Percentiles rank a stretch among this genome's conserved stretches.
Conservation (phyloP, 2,888 invertebrate genomes). For the Trichogramma dendrolimi region DNA sequence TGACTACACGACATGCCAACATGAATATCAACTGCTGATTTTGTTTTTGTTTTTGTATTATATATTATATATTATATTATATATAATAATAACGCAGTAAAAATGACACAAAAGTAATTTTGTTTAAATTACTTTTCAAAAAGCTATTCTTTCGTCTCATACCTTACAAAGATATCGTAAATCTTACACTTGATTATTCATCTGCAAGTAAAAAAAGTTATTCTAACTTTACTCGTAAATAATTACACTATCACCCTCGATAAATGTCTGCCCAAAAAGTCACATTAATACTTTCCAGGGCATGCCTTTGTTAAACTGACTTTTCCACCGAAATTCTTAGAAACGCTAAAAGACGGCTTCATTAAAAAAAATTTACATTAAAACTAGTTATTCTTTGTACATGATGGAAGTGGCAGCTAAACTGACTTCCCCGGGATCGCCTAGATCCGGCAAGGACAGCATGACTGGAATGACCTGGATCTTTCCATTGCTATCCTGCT, state of each 20-base stretch:
- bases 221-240: not conserved
- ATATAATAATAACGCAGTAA: not conserved
- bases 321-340: not conserved
- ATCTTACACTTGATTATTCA: not conserved
- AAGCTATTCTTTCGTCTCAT: not conserved
- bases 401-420: slow-evolving; percentile 48
- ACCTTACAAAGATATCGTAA: not conserved
- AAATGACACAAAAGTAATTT: not conserved
- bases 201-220: not conserved
- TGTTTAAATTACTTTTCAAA: not conserved
- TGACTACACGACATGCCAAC: too few relatives aligned
- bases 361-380: not conserved
- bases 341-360: not conserved
- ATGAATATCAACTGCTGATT: too few relatives aligned
- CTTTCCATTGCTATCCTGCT: slow-evolving; percentile 46
- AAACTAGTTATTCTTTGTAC: slow-evolving; percentile 42
- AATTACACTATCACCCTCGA: not conserved
- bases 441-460: slow-evolving; percentile 46
- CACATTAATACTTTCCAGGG: not conserved
- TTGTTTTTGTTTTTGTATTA: not conserved
- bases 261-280: not conserved
- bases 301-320: not conserved
- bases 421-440: slow-evolving; percentile 45
- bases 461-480: slow-evolving; percentile 49
- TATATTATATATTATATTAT: not conserved